Evolutionary conservation across 2,113 vertebrate species (phyloP).

Genomic region (Saiga tatarica): DNA sequence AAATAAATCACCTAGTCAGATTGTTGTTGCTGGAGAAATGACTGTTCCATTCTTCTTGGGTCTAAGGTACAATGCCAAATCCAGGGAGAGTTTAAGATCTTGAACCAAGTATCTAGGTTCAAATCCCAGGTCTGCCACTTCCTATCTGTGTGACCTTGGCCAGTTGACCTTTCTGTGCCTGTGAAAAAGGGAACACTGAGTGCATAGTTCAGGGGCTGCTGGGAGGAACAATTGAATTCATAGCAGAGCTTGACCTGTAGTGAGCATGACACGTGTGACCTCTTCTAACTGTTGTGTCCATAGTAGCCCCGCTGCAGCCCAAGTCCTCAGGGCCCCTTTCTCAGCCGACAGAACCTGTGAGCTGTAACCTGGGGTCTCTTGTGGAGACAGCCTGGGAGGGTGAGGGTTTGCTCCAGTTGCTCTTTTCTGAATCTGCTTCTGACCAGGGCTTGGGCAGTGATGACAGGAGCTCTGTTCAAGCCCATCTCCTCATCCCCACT

Average conservation of each 20-base stretch:
- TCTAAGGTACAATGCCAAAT: too few species aligned
- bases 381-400: background rate
- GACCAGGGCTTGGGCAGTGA: background rate
- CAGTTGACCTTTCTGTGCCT: too few species aligned
- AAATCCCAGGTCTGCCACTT: too few species aligned
- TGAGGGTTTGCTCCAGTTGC: background rate
- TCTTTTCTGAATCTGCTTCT: background rate
- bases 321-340: background rate
- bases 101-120: too few species aligned
- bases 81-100: too few species aligned
- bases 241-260: background rate
- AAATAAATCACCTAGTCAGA: too few species aligned
- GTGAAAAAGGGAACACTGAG: too few species aligned
- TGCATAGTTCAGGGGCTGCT: too few species aligned
- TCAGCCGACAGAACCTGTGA: background rate
- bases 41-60: too few species aligned
- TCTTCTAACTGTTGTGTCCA: background rate
- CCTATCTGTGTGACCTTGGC: too few species aligned
- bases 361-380: background rate
- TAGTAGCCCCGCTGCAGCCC: rapidly evolving
- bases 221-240: too few species aligned
- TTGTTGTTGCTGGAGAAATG: too few species aligned
- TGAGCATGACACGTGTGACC: rapidly evolving
- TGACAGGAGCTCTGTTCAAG: background rate
- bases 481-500: background rate